Base-by-base conservation (phyloP, 2,113 vertebrate genomes). In the Pollimyrus isidori region DNA sequence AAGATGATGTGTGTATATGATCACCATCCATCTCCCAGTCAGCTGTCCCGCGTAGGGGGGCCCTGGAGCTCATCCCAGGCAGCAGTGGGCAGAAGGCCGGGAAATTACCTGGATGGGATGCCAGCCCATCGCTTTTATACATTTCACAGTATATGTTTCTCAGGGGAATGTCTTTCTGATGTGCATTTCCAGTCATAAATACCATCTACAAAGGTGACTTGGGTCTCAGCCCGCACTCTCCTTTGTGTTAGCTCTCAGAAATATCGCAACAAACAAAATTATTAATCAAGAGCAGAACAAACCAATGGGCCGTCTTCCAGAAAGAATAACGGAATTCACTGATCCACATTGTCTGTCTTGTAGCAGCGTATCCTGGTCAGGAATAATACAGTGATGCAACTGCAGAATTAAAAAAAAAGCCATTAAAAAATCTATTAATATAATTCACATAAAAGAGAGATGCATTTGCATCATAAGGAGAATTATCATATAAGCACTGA, bases 361-460 rank as follows among this genome's bases (percentile, higher is more conserved):
- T 42, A 80, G 19, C 30, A 35, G 11, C 13, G 4, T 42, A 80
- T 80, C 15, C 73, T 26, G 17, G 35, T 42, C 73, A 35, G 35
- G 73, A 13, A 87, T 23, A 53, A 19, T 53, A 23, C 49, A 87
- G 13, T 87, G 50, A 87, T 7, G 85, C 15, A 19, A 53, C 4
- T 35, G 49, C 85, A 35, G 35, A 46, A 46, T 21, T 9, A 30
- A 65, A 53, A 49, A 87, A 87, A 52, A 13, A 87, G 30, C 50
- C 30, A 87, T 35, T 86, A 4, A 56, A 39, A 76, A 76, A 87
- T 56, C 50, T 87, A 87, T 53, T 87, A 87, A 87, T 87, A 56
- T 39, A 87, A 87, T 87, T 49, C 85, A 87, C 50, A 56, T 17
- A 53, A 87, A 86, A 52, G n/a, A n/a, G 26, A 87, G 50, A 87